Base-by-base conservation (phyloP, 2,888 invertebrate species). In the Mimumesa dahlbomi region DNA sequence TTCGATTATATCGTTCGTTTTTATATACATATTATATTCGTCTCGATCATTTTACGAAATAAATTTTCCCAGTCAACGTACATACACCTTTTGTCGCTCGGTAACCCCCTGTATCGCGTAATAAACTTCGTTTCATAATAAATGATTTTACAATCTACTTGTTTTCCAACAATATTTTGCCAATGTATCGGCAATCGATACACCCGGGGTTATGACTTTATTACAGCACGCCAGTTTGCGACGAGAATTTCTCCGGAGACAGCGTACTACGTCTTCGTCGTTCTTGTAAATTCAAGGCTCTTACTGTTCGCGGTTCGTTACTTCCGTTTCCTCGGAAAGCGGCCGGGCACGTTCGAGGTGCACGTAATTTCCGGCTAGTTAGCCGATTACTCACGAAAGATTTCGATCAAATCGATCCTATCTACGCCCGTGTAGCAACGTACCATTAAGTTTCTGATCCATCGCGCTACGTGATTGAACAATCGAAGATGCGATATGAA, bases 331-430 rank as follows among this genome's bases (percentile, higher is more conserved):
- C 53, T 18, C 42, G 65, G 36, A 49, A 54, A 45, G 53, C 40
- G 29, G 25, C 14, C 61, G 18, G 52, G 52, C 63, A 56, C 57
- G 64, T 29, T 50, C 45, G 21, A 22, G 46, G 64, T 18, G 52
- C 68, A 64, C 50, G 57, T 68, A 64, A 68, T 68, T 64, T 57
- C 68, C 68, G 68, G 64, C 40, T 57, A 56, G 57, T 68, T 64
- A 57, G 43, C 52, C 52, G 58, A 69, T 65, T 59, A 65, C 46
- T 65, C 65, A 34, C 52, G 59, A 46, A 52, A 65, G 68, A 57
- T 64, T 63, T 64, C 68, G 52, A 64, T 68, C 68, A 40, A 57
- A 64, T 52, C 63, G 56, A 53, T 52, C 29, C 56, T 56, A 49
- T 64, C 56, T 36, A 56, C 36, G 50, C 48, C 19, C 19, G 34